These are phyloP conservation scores for Cryptoblepharus egeriae DNA, from an alignment of 2,797 vertebrate genomes.

Conservation along the genomic window DNA sequence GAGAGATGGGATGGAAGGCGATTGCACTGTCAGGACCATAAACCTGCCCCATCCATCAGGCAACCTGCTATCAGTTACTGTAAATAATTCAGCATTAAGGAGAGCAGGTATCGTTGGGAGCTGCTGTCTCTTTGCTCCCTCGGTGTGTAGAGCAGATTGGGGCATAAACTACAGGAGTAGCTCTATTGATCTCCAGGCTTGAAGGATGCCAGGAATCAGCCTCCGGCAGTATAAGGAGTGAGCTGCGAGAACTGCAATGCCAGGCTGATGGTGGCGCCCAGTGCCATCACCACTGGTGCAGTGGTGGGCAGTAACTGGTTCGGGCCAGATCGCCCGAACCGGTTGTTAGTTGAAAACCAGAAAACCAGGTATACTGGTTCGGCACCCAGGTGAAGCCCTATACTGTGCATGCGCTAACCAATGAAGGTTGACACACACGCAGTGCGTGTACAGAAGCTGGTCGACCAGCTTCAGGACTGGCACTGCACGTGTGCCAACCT, in stretches of 20 bases:
- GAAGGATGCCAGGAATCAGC: background rate
- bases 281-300: no score
- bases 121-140: background rate
- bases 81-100: slow-evolving; percentile 79
- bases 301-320: no score
- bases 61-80: slow-evolving; percentile 75
- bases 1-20: slow-evolving; percentile 66
- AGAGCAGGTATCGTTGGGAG: slow-evolving; percentile 7
- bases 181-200: background rate
- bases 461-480: no score
- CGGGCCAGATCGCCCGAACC: no score
- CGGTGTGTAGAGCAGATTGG: background rate
- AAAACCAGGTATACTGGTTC: no score
- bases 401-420: no score
- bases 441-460: no score
- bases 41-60: slow-evolving; percentile 83
- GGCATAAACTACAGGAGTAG: background rate
- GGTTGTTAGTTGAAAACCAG: no score
- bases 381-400: no score
- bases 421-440: no score
- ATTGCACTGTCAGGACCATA: slow-evolving; percentile 80
- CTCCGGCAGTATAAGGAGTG: background rate
- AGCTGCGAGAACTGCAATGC: background rate
- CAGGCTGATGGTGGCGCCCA: no score
- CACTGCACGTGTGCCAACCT: no score